These are phyloP conservation scores for Drosophila pallidifrons DNA, from an alignment of 1,140 invertebrate genomes.

Conservation along the genomic window DNA sequence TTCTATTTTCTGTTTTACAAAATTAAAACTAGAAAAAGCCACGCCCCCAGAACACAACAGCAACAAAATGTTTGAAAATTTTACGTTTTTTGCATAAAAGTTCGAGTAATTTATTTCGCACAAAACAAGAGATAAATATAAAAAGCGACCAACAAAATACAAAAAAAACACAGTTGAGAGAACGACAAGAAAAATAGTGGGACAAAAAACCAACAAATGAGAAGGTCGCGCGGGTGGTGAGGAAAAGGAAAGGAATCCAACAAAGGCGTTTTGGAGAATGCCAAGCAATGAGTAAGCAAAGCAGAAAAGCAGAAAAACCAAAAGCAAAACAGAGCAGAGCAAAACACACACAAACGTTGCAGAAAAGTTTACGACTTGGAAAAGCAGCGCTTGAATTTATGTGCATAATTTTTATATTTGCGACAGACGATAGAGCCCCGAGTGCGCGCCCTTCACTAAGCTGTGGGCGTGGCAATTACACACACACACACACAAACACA, in stretches of 20 bases:
- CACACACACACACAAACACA: conserved; percentile 38
- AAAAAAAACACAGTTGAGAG: not conserved
- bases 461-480: conserved; percentile 58
- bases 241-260: conserved; percentile 45
- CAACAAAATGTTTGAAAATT: conserved; percentile 50
- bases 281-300: conserved; percentile 56
- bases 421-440: conserved; percentile 36
- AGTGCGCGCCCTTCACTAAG: conserved; percentile 15
- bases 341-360: conserved; percentile 31
- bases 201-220: conserved; percentile 53
- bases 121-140: conserved; percentile 22
- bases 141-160: conserved; percentile 1
- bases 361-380: conserved; percentile 66
- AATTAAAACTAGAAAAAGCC: conserved; percentile 33
- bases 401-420: conserved; percentile 78
- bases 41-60: conserved; percentile 31
- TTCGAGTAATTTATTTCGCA: conserved; percentile 57
- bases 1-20: conserved; percentile 33
- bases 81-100: conserved; percentile 36
- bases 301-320: conserved; percentile 34
- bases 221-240: not conserved
- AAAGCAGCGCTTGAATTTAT: conserved; percentile 68
- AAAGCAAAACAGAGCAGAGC: conserved; percentile 18
- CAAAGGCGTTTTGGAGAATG: conserved; percentile 57
- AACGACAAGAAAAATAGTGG: conserved; percentile 12